These are phyloP conservation scores for Lasioglossum lativentre DNA, from an alignment of 2,888 invertebrate genomes.

Conservation along the genomic window DNA sequence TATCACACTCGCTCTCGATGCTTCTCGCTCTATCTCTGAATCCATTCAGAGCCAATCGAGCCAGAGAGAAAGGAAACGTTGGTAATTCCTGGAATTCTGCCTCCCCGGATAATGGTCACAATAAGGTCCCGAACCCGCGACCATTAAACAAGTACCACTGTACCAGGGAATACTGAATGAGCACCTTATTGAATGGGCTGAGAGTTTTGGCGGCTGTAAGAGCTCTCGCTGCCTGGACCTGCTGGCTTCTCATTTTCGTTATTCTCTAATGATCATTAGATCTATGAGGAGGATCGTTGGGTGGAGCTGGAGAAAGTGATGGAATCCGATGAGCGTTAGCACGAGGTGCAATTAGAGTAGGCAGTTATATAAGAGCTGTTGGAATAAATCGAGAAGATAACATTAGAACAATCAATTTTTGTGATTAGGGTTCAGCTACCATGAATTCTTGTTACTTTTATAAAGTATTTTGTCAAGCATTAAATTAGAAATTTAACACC, in stretches of 20 bases:
- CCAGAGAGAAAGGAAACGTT: not conserved
- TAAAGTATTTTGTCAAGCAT: too few relatives aligned
- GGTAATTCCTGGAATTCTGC: slow-evolving; percentile 3
- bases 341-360: not conserved
- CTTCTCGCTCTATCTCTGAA: not conserved
- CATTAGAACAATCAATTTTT: not conserved
- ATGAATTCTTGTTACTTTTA: too few relatives aligned
- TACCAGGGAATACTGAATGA: not conserved
- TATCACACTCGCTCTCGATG: not conserved
- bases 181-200: not conserved
- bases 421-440: not conserved
- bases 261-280: not conserved
- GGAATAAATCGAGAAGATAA: too few relatives aligned
- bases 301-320: not conserved
- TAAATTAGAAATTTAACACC: not conserved
- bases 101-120: not conserved
- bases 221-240: not conserved
- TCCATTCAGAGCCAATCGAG: not conserved
- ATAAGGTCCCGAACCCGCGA: not conserved
- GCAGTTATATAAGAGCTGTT: too few relatives aligned
- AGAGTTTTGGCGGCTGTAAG: not conserved
- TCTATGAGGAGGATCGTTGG: not conserved
- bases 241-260: not conserved
- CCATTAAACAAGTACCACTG: not conserved
- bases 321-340: not conserved